A percentile compares a stretch with the other conserved stretches of the same genome.
These are phyloP conservation scores for Ornithoptera alexandrae DNA, from an alignment of 2,888 invertebrate genomes.

Conservation along the genomic window DNA sequence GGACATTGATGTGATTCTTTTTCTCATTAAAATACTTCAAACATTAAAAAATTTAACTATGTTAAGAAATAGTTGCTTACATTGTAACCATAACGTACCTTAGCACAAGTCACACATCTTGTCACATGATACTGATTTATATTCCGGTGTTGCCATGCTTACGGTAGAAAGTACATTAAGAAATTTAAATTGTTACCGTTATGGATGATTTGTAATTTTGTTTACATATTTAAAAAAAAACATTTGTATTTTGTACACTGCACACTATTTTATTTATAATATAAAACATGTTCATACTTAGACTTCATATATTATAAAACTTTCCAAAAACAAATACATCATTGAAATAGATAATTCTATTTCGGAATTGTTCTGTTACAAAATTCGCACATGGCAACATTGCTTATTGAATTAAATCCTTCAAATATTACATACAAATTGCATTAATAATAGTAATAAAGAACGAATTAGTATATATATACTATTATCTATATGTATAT, in stretches of 20 bases:
- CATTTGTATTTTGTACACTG: no score
- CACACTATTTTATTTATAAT: no score
- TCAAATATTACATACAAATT: neutral
- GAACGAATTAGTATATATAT: neutral
- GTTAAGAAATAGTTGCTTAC: conserved; percentile 2
- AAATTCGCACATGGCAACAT: conserved; percentile 3
- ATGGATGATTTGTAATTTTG: no score
- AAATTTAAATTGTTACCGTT: no score
- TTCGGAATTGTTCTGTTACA: neutral
- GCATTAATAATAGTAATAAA: neutral
- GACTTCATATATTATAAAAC: no score
- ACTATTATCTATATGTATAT: neutral
- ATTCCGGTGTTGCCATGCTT: conserved; percentile 5
- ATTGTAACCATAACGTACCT: neutral
- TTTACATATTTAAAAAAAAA: no score
- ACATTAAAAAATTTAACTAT: conserved; percentile 6
- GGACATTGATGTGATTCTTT: conserved; percentile 5
- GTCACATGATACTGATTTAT: neutral
- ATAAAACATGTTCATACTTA: no score
- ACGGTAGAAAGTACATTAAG: no score
- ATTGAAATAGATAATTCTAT: no score
- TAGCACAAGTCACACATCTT: neutral
- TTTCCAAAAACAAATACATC: no score
- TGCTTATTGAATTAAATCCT: neutral
- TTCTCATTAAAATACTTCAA: conserved; percentile 1